Evolutionary conservation across 2,888 invertebrate genomes (phyloP).

Genomic region (Apotomis turbidana): DNA sequence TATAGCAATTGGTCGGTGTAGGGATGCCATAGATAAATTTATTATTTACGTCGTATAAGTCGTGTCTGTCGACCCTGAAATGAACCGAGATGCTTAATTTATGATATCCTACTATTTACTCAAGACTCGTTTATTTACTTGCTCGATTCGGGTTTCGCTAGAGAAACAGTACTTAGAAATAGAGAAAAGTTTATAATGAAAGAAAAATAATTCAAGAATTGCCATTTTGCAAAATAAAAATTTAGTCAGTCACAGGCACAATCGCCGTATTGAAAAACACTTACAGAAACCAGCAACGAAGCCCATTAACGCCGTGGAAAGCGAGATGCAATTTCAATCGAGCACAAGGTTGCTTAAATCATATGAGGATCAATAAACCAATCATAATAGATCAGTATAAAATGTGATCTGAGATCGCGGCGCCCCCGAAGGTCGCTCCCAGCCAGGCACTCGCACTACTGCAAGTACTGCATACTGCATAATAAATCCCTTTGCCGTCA

Average conservation of each 20-base stretch:
- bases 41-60: slow-evolving; percentile 12
- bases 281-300: no score
- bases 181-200: no score
- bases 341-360: slow-evolving; percentile 8
- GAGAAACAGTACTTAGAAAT: no score
- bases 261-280: no score
- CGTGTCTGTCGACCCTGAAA: slow-evolving; percentile 3
- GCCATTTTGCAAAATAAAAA: no score
- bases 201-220: not conserved
- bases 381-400: slow-evolving; percentile 39
- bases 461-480: slow-evolving; percentile 49
- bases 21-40: slow-evolving; percentile 18
- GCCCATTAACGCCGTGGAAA: not conserved
- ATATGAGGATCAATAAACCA: slow-evolving; percentile 20
- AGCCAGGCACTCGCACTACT: slow-evolving; percentile 54
- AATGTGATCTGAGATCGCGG: slow-evolving; percentile 41
- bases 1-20: slow-evolving; percentile 6
- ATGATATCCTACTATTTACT: slow-evolving; percentile 5
- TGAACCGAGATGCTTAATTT: slow-evolving; percentile 14
- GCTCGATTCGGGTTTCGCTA: no score
- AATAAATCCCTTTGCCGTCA: slow-evolving; percentile 59
- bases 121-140: not conserved
- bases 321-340: not conserved
- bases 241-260: no score
- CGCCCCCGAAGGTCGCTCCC: slow-evolving; percentile 54